Percentiles rank a stretch among this genome's conserved stretches.
phyloP scores from a whole-genome alignment of 1,140 invertebrate genomes.

The Drosophila bifasciata region DNA sequence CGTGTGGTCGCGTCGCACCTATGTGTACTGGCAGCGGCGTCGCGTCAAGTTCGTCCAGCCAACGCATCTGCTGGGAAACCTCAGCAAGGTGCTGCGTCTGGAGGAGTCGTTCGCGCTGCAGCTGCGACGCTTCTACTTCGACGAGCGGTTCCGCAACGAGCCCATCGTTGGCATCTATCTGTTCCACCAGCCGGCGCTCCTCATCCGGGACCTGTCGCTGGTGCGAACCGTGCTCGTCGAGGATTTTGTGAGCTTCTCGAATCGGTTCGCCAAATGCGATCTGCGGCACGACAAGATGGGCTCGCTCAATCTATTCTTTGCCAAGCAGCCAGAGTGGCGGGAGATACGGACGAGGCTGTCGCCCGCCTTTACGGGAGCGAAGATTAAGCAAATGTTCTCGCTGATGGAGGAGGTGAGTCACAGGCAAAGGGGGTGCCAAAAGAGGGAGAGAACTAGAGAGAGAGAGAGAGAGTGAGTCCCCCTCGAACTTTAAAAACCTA shows the following conservation, averaged over 20 bases:
- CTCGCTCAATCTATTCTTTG: slow-evolving; percentile 76
- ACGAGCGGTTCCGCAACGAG: slow-evolving; percentile 68
- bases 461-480: not conserved
- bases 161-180: slow-evolving; percentile 84
- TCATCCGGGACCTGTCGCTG: slow-evolving; percentile 85
- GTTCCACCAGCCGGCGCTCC: slow-evolving; percentile 84
- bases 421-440: too few relatives aligned
- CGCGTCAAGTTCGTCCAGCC: slow-evolving; percentile 80
- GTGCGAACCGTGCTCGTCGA: slow-evolving; percentile 85
- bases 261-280: slow-evolving; percentile 75
- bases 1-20: slow-evolving; percentile 80
- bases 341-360: slow-evolving; percentile 85
- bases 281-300: slow-evolving; percentile 70
- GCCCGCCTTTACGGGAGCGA: slow-evolving; percentile 85
- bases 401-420: slow-evolving; percentile 84
- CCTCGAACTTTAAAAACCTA: slow-evolving; percentile 1
- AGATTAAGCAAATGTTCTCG: slow-evolving; percentile 86
- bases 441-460: too few relatives aligned
- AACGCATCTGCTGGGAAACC: slow-evolving; percentile 69
- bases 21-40: slow-evolving; percentile 80
- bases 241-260: slow-evolving; percentile 84
- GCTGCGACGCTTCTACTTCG: slow-evolving; percentile 73
- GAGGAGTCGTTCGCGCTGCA: slow-evolving; percentile 74
- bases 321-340: slow-evolving; percentile 85
- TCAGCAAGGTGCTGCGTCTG: slow-evolving; percentile 71